Evolutionary conservation across 2,888 invertebrate species (phyloP).

Genomic region (Bellardia pandia): DNA sequence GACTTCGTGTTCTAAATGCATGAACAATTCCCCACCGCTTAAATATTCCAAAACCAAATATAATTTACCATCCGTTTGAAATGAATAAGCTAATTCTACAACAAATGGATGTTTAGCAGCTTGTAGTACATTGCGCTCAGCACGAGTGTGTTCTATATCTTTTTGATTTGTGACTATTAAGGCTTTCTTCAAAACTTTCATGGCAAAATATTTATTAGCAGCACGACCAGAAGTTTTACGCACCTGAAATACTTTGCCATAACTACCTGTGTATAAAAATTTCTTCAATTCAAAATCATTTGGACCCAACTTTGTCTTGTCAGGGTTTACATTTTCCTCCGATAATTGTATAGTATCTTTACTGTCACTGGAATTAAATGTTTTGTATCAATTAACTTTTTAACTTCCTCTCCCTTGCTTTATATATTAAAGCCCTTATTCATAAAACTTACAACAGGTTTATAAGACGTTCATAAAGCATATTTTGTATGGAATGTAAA

Average conservation of each 20-base stretch:
- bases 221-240: conserved; percentile 96
- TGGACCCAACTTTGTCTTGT: conserved; percentile 93
- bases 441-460: too few relatives aligned
- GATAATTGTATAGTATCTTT: too few relatives aligned
- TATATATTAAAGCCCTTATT: too few relatives aligned
- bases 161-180: conserved; percentile 99
- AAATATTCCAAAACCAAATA: conserved; percentile 85
- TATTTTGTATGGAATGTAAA: too few relatives aligned
- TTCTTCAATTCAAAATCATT: conserved; percentile 98
- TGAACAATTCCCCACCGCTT: conserved; percentile 99
- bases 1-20: conserved; percentile 99
- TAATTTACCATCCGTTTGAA: too few relatives aligned
- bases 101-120: too few relatives aligned
- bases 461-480: too few relatives aligned
- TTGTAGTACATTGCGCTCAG: conserved; percentile 97
- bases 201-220: conserved; percentile 97
- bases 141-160: conserved; percentile 99
- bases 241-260: conserved; percentile 98
- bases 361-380: too few relatives aligned
- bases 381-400: too few relatives aligned
- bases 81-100: too few relatives aligned
- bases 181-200: conserved; percentile 99
- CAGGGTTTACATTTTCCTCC: too few relatives aligned
- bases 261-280: conserved; percentile 99
- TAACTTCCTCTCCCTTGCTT: too few relatives aligned